Base-by-base conservation (phyloP, 2,113 vertebrate genomes). In the Syngnathus floridae region DNA sequence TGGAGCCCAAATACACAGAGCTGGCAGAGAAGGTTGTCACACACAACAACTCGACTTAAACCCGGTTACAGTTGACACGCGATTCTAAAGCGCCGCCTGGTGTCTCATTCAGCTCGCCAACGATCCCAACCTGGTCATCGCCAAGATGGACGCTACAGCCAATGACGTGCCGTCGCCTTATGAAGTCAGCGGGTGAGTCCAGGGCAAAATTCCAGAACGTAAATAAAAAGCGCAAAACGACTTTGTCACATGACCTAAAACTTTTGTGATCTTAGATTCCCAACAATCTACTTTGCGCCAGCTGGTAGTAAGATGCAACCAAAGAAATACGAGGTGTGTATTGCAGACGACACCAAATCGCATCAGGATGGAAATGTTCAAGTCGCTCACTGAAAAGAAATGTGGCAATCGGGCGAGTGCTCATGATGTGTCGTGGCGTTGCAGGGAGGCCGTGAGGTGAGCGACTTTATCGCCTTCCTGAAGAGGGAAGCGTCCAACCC, bases 101-200 rank as follows among this genome's bases (percentile, higher is more conserved):
- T 31, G 77, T 62, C 43, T 77, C 60, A 26, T 74, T 74, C 76
- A 99, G 97, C 91, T 99, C 36, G 85, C 89, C 65, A 78, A 83
- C 74, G 92, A 97, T 82, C 95, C 95, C 80, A 95, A 93, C 70
- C 85, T 99, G 2, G 35, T 99, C 72, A 92, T 99, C 76, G 97
- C 97, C 78, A 99, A 99, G 90, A 99, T 99, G 97, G 97, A 99
- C 2, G 96, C 97, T 64, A 99, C 97, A 74, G 95, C 96, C 79
- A 99, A 99, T 52, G 97, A 99, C 68, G 97, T 99, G 79, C 97
- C 97, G 78, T 91, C 94, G 71, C 91, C 91, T 0, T 98, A 97
- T 76, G 94, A 98, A 93, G 97, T 99, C 86, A 92, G 92, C 86
- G 97, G 97, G 97, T 99, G 88, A 88, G 95, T 84, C 48, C 8